These are phyloP conservation scores for Fopius arisanus DNA, from an alignment of 1,140 invertebrate genomes.

Conservation along the genomic window DNA sequence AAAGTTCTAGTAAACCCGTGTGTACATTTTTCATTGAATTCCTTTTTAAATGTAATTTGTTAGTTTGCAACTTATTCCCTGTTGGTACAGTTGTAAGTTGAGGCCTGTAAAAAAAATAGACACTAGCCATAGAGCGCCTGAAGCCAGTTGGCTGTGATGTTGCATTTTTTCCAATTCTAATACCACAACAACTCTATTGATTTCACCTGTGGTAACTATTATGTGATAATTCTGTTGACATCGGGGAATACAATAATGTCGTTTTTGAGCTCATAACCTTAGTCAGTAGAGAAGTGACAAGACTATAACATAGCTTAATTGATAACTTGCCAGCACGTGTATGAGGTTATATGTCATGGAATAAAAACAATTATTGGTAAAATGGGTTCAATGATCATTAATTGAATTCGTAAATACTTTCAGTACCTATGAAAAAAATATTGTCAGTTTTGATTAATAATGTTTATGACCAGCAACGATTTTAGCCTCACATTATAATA, in stretches of 20 bases:
- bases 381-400: not conserved
- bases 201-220: not conserved
- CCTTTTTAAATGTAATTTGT: too few relatives aligned
- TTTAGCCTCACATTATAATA: too few relatives aligned
- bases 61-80: too few relatives aligned
- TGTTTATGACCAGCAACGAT: too few relatives aligned
- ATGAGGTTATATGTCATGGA: not conserved
- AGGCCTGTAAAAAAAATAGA: not conserved
- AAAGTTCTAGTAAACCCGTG: not conserved
- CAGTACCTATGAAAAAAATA: too few relatives aligned
- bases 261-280: not conserved
- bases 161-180: not conserved
- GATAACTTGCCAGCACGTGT: not conserved
- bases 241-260: not conserved
- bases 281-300: not conserved
- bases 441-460: too few relatives aligned
- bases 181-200: not conserved
- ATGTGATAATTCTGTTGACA: slow-evolving; percentile 22
- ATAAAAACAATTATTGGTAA: not conserved
- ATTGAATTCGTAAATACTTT: not conserved
- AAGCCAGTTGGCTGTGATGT: not conserved
- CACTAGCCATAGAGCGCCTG: not conserved
- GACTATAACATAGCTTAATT: not conserved
- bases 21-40: not conserved
- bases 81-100: too few relatives aligned